A percentile compares a stretch with the other conserved stretches of the same genome.
Conservation (phyloP, 2,113 vertebrate species). For the Cygnus buccinator region DNA sequence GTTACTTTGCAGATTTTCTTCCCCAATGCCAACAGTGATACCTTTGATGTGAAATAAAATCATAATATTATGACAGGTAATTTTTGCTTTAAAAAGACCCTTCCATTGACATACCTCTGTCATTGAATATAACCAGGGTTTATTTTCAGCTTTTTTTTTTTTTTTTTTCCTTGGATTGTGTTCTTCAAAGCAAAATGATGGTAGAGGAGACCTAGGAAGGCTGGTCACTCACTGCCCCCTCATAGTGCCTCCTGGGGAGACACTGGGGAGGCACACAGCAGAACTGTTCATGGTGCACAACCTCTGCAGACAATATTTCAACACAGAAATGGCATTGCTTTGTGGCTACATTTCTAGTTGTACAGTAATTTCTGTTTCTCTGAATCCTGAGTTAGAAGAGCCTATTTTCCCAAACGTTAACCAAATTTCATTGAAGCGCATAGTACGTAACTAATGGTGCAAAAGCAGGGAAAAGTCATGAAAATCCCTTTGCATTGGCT, state of each 20-base stretch:
- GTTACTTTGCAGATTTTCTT: not conserved
- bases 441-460: not conserved
- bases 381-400: not conserved
- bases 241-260: fast-evolving
- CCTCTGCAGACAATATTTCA: not conserved
- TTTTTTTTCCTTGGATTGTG: not conserved
- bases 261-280: not conserved
- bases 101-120: not conserved
- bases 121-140: not conserved
- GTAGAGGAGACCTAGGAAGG: fast-evolving
- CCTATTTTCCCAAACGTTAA: not conserved
- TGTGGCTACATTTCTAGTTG: fast-evolving
- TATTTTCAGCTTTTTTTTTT: not conserved
- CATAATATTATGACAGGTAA: not conserved
- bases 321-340: not conserved
- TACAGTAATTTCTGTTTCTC: not conserved
- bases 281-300: not conserved
- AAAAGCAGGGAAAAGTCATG: not conserved
- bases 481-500: not conserved
- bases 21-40: not conserved
- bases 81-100: not conserved
- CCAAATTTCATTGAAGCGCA: not conserved
- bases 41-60: not conserved
- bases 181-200: not conserved
- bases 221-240: not conserved